These are phyloP conservation scores for Capromys pilorides DNA, from an alignment of 2,797 vertebrate genomes.

Conservation along the genomic window DNA sequence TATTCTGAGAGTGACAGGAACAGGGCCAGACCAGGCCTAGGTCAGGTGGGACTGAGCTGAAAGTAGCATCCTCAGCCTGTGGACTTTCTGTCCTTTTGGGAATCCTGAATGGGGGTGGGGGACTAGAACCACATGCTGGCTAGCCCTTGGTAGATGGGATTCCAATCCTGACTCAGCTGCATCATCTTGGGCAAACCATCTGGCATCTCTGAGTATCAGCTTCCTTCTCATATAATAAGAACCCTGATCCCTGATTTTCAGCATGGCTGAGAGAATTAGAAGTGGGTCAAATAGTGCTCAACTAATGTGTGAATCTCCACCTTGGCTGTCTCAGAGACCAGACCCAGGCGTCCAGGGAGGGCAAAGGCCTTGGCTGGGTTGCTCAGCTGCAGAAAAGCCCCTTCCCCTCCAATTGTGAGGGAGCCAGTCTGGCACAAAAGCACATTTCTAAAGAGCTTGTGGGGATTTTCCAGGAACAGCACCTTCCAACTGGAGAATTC, in stretches of 20 bases:
- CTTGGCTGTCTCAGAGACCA: background rate
- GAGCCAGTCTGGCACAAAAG: background rate
- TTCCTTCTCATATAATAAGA: background rate
- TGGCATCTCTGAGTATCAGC: background rate
- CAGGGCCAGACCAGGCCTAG: slow-evolving; percentile 37
- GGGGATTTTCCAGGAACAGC: slow-evolving; percentile 77
- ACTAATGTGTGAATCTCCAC: background rate
- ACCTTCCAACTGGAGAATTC: slow-evolving; percentile 68
- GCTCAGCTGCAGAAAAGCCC: background rate
- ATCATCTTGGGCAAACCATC: background rate
- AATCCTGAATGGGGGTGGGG: background rate
- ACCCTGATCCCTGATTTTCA: background rate
- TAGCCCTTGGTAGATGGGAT: background rate
- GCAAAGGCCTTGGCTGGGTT: background rate
- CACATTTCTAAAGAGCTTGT: slow-evolving; percentile 53
- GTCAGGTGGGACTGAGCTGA: slow-evolving; percentile 44
- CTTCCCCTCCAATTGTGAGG: background rate
- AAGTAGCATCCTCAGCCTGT: slow-evolving; percentile 22
- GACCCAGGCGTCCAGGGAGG: background rate
- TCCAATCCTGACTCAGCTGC: background rate
- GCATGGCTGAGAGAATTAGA: background rate
- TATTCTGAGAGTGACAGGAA: slow-evolving; percentile 68
- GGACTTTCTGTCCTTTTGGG: background rate
- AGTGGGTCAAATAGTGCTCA: background rate
- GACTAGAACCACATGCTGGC: background rate